A percentile compares a stretch with the other conserved stretches of the same genome.
Evolutionary conservation across 92 coral and sea anemone genomes (phyloP).

Genomic region (Hydrozoanthus gracilis): DNA sequence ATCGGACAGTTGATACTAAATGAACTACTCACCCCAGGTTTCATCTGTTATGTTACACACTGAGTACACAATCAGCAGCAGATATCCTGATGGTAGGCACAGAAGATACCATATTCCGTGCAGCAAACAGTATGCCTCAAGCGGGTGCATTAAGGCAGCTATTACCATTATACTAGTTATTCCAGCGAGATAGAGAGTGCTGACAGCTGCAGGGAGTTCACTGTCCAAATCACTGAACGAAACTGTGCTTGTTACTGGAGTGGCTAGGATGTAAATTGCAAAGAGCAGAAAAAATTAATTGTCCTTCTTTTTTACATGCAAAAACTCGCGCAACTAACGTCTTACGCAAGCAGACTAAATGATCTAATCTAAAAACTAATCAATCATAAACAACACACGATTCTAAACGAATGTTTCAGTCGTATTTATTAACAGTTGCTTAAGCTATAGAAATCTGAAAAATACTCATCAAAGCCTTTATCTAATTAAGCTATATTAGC

Average conservation of each 20-base stretch:
- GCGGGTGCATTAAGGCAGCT: constrained; percentile 59
- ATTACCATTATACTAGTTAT: constrained; percentile 47
- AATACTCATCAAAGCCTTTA: neutral
- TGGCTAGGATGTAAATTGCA: no score
- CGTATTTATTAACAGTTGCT: neutral
- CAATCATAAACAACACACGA: no score
- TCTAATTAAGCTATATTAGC: no score
- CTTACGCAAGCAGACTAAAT: no score
- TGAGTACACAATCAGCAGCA: constrained; percentile 59
- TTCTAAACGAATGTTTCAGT: no score
- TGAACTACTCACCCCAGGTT: constrained; percentile 64
- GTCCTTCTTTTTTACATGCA: no score
- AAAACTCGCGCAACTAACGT: no score
- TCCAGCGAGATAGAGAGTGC: constrained; percentile 58
- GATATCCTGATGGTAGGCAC: constrained; percentile 62
- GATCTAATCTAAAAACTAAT: no score
- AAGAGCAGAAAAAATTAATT: no score
- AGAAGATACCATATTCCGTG: constrained; percentile 68
- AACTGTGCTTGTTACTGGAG: no score
- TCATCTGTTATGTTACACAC: constrained; percentile 69
- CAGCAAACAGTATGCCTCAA: constrained; percentile 52
- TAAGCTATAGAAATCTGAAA: neutral
- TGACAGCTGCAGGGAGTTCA: constrained; percentile 52
- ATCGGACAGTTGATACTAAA: no score
- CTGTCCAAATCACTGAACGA: neutral